Percentiles rank a stretch among this genome's conserved stretches.
Evolutionary conservation across 2,113 vertebrate species (phyloP).

Genomic region (Oncorhynchus masou): DNA sequence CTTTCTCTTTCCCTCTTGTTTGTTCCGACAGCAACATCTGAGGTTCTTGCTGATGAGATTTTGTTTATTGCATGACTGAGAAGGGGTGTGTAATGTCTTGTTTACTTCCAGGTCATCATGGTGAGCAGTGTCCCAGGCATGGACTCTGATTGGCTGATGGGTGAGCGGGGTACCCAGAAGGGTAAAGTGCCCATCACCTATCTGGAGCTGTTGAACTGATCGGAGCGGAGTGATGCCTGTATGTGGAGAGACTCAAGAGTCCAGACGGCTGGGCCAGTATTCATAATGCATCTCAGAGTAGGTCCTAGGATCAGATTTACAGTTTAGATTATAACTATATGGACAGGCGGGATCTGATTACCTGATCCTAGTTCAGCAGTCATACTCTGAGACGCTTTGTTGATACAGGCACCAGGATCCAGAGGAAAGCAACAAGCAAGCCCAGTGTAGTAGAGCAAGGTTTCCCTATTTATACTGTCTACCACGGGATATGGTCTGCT

Average conservation of each 20-base stretch:
- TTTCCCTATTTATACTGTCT: slow-evolving; percentile 81
- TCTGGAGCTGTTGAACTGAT: slow-evolving; percentile 95
- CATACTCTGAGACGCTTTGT: too few species aligned
- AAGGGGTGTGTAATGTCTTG: background rate
- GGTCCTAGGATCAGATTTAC: too few species aligned
- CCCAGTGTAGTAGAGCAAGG: slow-evolving; percentile 46
- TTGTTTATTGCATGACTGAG: background rate
- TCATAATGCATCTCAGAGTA: too few species aligned
- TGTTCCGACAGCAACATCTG: too few species aligned
- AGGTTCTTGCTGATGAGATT: too few species aligned
- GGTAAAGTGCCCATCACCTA: slow-evolving; percentile 99
- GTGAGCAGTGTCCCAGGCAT: slow-evolving; percentile 92
- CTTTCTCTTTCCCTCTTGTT: too few species aligned
- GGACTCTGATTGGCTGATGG: slow-evolving; percentile 98
- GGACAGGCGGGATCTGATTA: background rate
- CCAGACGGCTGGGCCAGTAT: too few species aligned
- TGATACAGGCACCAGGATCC: background rate
- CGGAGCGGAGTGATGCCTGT: slow-evolving; percentile 28
- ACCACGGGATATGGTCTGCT: slow-evolving; percentile 32
- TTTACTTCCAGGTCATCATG: slow-evolving; percentile 84
- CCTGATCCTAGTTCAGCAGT: background rate
- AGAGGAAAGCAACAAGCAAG: slow-evolving; percentile 56
- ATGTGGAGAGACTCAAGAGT: background rate
- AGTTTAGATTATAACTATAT: too few species aligned
- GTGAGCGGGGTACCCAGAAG: slow-evolving; percentile 93